Evolutionary conservation across 2,888 invertebrate genomes (phyloP).

Genomic region (Agrotis segetum): DNA sequence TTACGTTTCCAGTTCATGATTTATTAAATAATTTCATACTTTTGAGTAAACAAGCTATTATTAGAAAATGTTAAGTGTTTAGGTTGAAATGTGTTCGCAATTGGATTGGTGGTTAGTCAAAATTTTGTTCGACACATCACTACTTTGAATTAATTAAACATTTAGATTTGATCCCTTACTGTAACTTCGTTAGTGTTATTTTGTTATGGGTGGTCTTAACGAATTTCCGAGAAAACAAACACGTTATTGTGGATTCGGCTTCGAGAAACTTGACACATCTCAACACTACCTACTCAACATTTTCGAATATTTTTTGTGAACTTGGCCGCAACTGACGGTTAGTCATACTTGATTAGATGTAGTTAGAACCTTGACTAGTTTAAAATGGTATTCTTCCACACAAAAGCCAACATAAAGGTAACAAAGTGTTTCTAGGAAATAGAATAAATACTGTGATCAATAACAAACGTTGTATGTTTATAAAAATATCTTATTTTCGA

Average conservation of each 20-base stretch:
- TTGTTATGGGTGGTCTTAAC: background rate
- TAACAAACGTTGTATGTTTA: slow-evolving; percentile 2
- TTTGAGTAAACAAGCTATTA: background rate
- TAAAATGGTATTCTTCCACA: background rate
- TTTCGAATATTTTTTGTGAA: too few relatives aligned
- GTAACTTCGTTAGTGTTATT: background rate
- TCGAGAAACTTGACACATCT: background rate
- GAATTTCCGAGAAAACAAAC: background rate
- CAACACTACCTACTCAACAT: background rate
- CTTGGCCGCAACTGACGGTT: background rate
- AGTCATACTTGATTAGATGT: background rate
- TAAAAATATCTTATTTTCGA: slow-evolving; percentile 6
- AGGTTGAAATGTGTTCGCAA: background rate
- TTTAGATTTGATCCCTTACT: too few relatives aligned
- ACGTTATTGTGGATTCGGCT: background rate
- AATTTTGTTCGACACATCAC: background rate
- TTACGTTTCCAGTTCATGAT: background rate
- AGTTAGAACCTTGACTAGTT: background rate
- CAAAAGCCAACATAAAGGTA: background rate
- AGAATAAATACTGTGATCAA: background rate
- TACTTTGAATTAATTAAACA: too few relatives aligned
- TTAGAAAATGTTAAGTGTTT: too few relatives aligned
- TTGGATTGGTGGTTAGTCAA: background rate
- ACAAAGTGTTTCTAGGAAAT: background rate
- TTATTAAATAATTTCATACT: background rate